These are phyloP conservation scores for Kuschelorhynchus macadamiae DNA, from an alignment of 2,888 invertebrate genomes.

Conservation along the genomic window DNA sequence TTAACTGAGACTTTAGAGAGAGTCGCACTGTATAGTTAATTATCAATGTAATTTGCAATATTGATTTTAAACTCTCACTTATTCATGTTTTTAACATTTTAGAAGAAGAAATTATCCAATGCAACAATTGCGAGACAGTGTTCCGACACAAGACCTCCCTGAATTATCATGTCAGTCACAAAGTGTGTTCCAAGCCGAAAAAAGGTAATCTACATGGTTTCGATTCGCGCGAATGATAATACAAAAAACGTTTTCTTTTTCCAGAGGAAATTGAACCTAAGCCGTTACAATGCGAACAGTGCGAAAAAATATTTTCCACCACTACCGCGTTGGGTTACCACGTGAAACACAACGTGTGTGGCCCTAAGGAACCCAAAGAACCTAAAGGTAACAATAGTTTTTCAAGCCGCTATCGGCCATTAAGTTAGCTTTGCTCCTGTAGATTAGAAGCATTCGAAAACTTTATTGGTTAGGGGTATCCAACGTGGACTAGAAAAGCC, in stretches of 20 bases:
- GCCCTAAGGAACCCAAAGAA: constrained; percentile 49
- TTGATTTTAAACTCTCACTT: too few relatives aligned
- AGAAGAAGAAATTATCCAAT: constrained; percentile 46
- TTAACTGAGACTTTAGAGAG: too few relatives aligned
- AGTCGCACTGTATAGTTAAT: too few relatives aligned
- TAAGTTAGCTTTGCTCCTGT: too few relatives aligned
- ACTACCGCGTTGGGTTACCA: constrained; percentile 45
- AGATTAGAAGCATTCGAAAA: too few relatives aligned
- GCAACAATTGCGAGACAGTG: constrained; percentile 37
- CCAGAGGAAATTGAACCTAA: constrained; percentile 46
- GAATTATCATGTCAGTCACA: constrained; percentile 39
- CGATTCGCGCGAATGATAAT: neutral
- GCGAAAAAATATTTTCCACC: constrained; percentile 48
- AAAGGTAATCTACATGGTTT: constrained; percentile 32
- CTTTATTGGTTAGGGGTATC: too few relatives aligned
- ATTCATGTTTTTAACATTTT: too few relatives aligned
- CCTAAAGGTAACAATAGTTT: constrained; percentile 37
- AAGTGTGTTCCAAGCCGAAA: constrained; percentile 46
- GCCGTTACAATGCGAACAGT: constrained; percentile 44
- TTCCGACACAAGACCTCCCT: constrained; percentile 42
- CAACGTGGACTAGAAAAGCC: too few relatives aligned
- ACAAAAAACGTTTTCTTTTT: constrained; percentile 5
- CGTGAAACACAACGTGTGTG: constrained; percentile 46
- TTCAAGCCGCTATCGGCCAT: too few relatives aligned
- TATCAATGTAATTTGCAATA: too few relatives aligned